Evolutionary conservation across 2,797 vertebrate genomes (phyloP).

Genomic region (Protonibea diacanthus): DNA sequence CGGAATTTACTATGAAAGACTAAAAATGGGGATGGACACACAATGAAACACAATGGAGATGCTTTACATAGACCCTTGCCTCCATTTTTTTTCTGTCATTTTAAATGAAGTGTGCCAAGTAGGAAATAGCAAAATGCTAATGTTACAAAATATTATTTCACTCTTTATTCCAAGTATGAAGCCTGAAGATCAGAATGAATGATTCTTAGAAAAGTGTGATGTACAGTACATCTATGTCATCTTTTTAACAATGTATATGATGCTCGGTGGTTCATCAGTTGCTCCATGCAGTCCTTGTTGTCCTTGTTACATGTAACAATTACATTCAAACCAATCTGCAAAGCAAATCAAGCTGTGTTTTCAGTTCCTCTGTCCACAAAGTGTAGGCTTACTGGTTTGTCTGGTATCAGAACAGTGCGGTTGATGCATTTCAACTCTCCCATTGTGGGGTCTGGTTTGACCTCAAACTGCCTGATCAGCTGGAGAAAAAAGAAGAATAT

Average conservation of each 20-base stretch:
- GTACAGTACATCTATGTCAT: background rate
- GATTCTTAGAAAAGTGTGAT: too few species aligned
- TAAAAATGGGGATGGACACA: background rate
- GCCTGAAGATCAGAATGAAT: background rate
- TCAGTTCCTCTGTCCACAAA: slow-evolving; percentile 77
- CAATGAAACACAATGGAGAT: background rate
- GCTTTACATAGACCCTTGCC: background rate
- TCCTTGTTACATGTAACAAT: background rate
- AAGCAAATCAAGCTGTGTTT: slow-evolving; percentile 17
- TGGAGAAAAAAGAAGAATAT: slow-evolving; percentile 37
- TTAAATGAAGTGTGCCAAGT: background rate
- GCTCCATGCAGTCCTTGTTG: background rate
- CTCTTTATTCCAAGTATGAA: background rate
- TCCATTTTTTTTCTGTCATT: background rate
- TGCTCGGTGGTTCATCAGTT: background rate
- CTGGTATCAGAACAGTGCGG: slow-evolving; percentile 79
- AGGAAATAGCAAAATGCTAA: background rate
- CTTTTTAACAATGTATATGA: background rate
- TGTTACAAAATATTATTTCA: background rate
- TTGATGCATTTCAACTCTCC: slow-evolving; percentile 76
- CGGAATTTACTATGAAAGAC: background rate
- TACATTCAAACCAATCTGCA: background rate
- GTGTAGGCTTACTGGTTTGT: slow-evolving; percentile 77
- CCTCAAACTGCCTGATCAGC: slow-evolving; percentile 83
- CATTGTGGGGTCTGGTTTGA: slow-evolving; percentile 74